Evolutionary conservation across 2,113 vertebrate genomes (phyloP).

Genomic region (Gymnocephalus cernua): DNA sequence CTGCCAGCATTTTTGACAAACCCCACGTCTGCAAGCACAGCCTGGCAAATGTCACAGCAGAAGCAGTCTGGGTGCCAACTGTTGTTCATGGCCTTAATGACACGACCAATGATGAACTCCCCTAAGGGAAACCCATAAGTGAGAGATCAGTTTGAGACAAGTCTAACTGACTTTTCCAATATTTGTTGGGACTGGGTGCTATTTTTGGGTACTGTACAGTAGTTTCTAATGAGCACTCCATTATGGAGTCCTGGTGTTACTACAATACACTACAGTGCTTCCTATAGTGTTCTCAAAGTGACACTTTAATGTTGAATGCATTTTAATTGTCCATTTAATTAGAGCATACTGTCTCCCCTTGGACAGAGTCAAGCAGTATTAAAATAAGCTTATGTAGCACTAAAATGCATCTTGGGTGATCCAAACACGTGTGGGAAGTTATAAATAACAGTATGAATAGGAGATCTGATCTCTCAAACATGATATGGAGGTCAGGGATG

Average conservation of each 20-base stretch:
- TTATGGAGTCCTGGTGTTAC: conserved; percentile 13
- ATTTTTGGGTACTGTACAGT: neutral
- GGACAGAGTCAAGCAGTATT: conserved; percentile 12
- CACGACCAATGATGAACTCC: conserved; percentile 98
- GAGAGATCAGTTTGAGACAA: conserved; percentile 33
- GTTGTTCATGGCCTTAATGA: conserved; percentile 99
- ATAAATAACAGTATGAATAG: conserved; percentile 17
- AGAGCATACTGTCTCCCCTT: conserved; percentile 13
- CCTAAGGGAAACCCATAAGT: conserved; percentile 81
- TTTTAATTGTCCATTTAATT: conserved; percentile 49
- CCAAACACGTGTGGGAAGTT: conserved; percentile 22
- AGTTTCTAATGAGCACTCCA: conserved; percentile 6
- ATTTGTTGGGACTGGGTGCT: neutral
- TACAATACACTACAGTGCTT: conserved; percentile 19
- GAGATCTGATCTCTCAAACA: conserved; percentile 19
- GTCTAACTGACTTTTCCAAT: conserved; percentile 11
- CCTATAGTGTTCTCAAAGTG: conserved; percentile 48
- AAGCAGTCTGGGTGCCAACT: conserved; percentile 99
- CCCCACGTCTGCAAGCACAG: conserved; percentile 95
- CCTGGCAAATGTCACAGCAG: conserved; percentile 95
- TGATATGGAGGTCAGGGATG: neutral
- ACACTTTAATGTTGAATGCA: conserved; percentile 34
- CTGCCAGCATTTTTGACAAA: conserved; percentile 99
- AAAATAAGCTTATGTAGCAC: conserved; percentile 28
- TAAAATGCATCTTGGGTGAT: conserved; percentile 36